Evolutionary conservation across 2,888 invertebrate genomes (phyloP), one percentile per base, ranked within the genome.

Genomic region (Pseudanteris insignis): DNA sequence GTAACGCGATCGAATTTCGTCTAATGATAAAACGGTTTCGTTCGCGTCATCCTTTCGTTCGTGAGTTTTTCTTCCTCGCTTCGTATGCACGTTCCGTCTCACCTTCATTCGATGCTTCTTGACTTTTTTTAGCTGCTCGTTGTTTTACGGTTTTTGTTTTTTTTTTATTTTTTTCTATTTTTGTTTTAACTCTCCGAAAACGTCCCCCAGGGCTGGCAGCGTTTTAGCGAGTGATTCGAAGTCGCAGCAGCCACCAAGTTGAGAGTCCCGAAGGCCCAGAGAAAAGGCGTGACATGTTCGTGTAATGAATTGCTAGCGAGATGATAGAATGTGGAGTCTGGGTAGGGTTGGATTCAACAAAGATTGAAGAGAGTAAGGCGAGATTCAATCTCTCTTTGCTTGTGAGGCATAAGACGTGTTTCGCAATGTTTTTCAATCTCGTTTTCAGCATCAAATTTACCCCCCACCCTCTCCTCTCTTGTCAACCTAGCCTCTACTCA

Each of bases 281-380:
- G 51, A 60, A 65, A 62, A 70, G 67, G 65, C 69, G 69, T 69
- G 68, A 69, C 69, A 63, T 67, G 66, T 65, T 63, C 47, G 58
- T 53, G 58, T 72, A 71, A 73, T 72, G 73, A 72, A 73, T 73
- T 68, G 67, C 66, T 60, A 41, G 67, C 58, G 62, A 62, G 65
- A 69, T 69, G 68, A 70, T 66, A 66, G 61, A 63, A 62, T 64
- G 62, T 55, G 54, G 59, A 44, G 46, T 36, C 44, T 46, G 36
- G 48, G 48, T 50, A 41, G 40, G 34, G 47, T 34, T 46, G 37
- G 26, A 55, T 51, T 47, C 43, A 48, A 55, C 40, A 51, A 24
- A 59, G 59, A 55, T 47, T 47, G 50, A 54, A 50, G 54, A 43
- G 54, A 54, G 44, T 37, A 32, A 24, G 53, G 34, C 15, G 32